A percentile compares a stretch with the other conserved stretches of the same genome.
These are phyloP conservation scores for Hyaena hyaena DNA, from an alignment of 2,113 vertebrate genomes.

Conservation along the genomic window DNA sequence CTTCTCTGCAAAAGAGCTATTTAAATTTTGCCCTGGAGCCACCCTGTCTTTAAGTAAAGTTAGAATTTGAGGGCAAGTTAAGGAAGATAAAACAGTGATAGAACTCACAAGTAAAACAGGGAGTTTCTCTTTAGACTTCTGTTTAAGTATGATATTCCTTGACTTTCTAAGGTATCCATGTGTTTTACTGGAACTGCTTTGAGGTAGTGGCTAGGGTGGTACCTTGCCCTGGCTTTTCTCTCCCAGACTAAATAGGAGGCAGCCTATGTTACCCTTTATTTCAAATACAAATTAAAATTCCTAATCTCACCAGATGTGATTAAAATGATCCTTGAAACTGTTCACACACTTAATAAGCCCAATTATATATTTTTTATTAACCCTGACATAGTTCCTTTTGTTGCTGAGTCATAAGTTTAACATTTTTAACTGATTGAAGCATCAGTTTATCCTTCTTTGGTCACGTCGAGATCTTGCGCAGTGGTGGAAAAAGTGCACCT, in stretches of 20 bases:
- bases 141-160: neutral
- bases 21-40: constrained; percentile 54
- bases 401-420: constrained; percentile 74
- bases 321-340: constrained; percentile 70
- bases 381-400: constrained; percentile 70
- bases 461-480: constrained; percentile 36
- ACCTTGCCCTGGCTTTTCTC: neutral
- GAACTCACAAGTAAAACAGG: neutral
- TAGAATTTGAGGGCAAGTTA: constrained; percentile 10
- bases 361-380: constrained; percentile 72
- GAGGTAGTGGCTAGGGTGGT: neutral
- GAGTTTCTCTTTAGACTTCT: neutral
- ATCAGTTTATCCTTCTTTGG: neutral
- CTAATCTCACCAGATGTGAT: constrained; percentile 66
- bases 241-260: neutral
- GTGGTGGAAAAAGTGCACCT: neutral
- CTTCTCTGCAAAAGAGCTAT: constrained; percentile 37
- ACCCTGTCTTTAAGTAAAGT: constrained; percentile 6
- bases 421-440: constrained; percentile 60
- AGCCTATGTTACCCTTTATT: constrained; percentile 54
- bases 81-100: neutral
- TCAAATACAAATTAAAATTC: constrained; percentile 66
- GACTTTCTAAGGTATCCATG: neutral
- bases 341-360: constrained; percentile 57
- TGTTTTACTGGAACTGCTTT: neutral